These are phyloP conservation scores for Catonia carolina DNA, from an alignment of 2,888 invertebrate genomes.

Conservation along the genomic window DNA sequence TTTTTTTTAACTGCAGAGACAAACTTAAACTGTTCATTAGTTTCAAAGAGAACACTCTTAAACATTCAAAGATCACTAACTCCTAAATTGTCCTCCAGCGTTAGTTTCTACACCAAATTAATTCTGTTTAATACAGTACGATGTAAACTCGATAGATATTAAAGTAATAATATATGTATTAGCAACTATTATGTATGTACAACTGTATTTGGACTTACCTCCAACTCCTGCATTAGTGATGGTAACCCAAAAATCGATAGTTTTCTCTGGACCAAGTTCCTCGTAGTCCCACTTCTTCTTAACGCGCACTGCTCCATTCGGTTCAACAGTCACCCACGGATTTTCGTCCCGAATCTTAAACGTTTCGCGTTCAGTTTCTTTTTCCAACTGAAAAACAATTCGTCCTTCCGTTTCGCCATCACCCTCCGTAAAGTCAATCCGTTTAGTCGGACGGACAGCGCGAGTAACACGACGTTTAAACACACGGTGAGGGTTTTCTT, in stretches of 20 bases:
- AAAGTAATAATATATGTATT: too few species aligned
- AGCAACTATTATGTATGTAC: too few species aligned
- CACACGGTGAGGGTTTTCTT: slow-evolving; percentile 46
- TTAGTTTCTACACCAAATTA: too few species aligned
- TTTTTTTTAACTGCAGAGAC: too few species aligned
- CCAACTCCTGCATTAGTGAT: slow-evolving; percentile 84
- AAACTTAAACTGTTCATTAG: too few species aligned
- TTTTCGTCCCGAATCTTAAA: slow-evolving; percentile 91
- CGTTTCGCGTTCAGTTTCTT: slow-evolving; percentile 85
- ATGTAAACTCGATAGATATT: too few species aligned
- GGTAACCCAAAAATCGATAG: slow-evolving; percentile 93
- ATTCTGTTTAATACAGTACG: too few species aligned
- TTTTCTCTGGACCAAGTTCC: slow-evolving; percentile 87
- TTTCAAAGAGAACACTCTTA: too few species aligned
- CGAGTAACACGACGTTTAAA: slow-evolving; percentile 74
- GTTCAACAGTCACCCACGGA: slow-evolving; percentile 88
- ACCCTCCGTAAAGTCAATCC: slow-evolving; percentile 84
- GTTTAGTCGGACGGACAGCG: slow-evolving; percentile 89
- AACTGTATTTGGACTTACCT: too few species aligned
- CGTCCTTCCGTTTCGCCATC: slow-evolving; percentile 84
- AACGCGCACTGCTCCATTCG: slow-evolving; percentile 84
- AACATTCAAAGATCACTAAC: too few species aligned
- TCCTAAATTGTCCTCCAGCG: too few species aligned
- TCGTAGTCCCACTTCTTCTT: slow-evolving; percentile 98
- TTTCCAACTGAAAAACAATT: slow-evolving; percentile 82